Evolutionary conservation across 2,888 invertebrate genomes (phyloP).

Genomic region (Mimas tiliae): DNA sequence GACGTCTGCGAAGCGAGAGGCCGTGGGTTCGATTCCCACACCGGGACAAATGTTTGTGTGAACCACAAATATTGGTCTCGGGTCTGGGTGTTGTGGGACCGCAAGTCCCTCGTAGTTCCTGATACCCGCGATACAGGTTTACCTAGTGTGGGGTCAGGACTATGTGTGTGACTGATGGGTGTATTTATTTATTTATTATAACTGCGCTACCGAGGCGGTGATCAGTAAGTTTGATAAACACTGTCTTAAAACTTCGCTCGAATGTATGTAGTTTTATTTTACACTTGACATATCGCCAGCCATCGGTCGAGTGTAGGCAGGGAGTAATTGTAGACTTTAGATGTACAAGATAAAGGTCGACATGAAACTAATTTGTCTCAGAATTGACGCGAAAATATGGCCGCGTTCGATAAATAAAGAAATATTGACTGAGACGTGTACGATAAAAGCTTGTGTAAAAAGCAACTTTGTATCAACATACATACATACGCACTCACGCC

Average conservation of each 20-base stretch:
- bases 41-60: too few species aligned
- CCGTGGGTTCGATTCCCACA: too few species aligned
- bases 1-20: too few species aligned
- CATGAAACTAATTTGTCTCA: constrained; percentile 22
- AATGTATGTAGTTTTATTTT: constrained; percentile 4
- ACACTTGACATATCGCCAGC: constrained; percentile 30
- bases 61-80: too few species aligned
- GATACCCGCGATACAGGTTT: too few species aligned
- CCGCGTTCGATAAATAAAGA: background rate
- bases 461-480: background rate
- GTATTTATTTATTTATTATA: too few species aligned
- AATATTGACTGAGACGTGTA: constrained; percentile 3
- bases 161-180: too few species aligned
- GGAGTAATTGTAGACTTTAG: constrained; percentile 29
- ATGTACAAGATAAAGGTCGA: constrained; percentile 33
- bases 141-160: too few species aligned
- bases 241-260: background rate
- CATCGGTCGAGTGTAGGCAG: constrained; percentile 21
- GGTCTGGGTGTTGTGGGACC: too few species aligned
- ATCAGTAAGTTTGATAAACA: background rate
- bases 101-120: too few species aligned
- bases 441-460: background rate
- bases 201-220: too few species aligned
- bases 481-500: too few species aligned
- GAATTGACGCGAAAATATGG: constrained; percentile 18